Conservation (phyloP, 2,113 vertebrate species). For the Ramphastos sulfuratus region DNA sequence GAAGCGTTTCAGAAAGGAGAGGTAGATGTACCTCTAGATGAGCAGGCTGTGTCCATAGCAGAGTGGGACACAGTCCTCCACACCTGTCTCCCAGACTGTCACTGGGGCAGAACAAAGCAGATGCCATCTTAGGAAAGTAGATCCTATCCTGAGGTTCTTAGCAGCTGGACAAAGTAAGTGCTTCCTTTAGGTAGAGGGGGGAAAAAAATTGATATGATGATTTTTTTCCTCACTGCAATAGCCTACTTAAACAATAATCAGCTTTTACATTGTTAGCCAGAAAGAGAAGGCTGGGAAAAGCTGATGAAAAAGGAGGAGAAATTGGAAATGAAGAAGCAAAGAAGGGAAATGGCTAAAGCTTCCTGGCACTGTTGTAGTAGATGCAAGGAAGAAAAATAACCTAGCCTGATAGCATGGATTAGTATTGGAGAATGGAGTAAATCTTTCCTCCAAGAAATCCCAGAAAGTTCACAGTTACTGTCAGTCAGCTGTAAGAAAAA, state of each 20-base stretch:
- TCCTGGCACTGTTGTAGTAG: background rate
- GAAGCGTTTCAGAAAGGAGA: background rate
- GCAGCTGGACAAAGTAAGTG: background rate
- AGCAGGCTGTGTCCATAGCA: background rate
- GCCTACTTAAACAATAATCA: background rate
- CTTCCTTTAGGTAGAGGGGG: background rate
- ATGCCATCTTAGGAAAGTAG: fast-evolving
- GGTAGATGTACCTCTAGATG: background rate
- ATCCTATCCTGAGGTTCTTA: background rate
- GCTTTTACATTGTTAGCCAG: background rate
- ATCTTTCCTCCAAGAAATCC: background rate
- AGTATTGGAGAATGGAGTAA: background rate
- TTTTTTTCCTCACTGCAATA: background rate
- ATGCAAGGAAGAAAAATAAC: background rate
- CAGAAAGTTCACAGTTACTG: background rate
- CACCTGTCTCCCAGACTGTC: background rate
- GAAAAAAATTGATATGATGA: background rate
- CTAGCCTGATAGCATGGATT: background rate
- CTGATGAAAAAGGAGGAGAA: background rate
- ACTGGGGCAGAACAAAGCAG: background rate
- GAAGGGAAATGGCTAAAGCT: background rate
- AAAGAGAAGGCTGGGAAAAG: background rate
- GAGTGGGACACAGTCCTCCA: background rate
- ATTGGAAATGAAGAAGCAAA: background rate
- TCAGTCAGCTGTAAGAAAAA: background rate